Evolutionary conservation across 2,888 invertebrate species (phyloP).

Genomic region (Dolichopus griseipennis): DNA sequence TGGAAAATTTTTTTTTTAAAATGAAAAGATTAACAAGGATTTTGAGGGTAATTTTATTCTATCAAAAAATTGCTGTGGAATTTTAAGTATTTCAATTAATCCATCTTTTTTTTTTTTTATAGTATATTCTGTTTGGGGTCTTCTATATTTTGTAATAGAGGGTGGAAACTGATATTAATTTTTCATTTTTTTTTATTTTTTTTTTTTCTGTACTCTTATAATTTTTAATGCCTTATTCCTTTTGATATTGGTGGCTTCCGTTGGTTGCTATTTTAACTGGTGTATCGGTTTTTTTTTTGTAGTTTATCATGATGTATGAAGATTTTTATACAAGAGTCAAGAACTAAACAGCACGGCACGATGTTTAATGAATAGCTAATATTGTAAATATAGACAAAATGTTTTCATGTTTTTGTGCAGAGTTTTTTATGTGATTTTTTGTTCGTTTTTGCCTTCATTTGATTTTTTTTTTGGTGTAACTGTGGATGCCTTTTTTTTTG

Average conservation of each 20-base stretch:
- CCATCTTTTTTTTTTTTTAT: background rate
- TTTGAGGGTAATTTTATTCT: constrained; percentile 6
- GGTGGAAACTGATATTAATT: background rate
- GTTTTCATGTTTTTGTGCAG: too few species aligned
- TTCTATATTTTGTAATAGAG: too few species aligned
- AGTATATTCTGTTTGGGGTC: too few species aligned
- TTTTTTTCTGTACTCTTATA: background rate
- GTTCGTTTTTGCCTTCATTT: background rate
- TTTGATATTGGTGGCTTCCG: too few species aligned
- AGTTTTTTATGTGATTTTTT: background rate
- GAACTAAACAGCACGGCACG: too few species aligned
- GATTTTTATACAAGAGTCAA: too few species aligned
- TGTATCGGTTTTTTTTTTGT: too few species aligned
- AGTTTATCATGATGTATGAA: too few species aligned
- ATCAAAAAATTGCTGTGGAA: constrained; percentile 1
- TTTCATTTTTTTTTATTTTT: constrained; percentile 4
- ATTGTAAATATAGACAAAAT: background rate
- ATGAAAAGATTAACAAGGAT: background rate
- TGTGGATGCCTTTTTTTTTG: background rate
- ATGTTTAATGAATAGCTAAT: background rate
- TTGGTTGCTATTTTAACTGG: too few species aligned
- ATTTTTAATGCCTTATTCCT: background rate
- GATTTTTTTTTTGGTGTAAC: background rate
- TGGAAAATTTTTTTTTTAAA: background rate
- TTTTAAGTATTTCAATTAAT: constrained; percentile 3